phyloP scores from a whole-genome alignment of 2,888 invertebrate species.

The Busseola fusca region DNA sequence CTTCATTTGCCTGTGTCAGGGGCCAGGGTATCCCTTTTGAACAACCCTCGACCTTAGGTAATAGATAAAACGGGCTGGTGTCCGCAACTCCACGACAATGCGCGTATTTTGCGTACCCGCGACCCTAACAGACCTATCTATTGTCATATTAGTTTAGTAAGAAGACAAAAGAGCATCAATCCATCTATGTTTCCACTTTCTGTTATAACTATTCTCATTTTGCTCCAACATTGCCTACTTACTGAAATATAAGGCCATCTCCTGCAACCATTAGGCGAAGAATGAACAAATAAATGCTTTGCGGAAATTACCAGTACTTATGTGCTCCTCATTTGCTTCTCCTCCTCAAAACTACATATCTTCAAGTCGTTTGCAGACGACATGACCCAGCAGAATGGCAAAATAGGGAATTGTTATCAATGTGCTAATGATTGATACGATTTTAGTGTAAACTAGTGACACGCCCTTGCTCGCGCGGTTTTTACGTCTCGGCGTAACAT shows the following conservation, averaged over 20 bases:
- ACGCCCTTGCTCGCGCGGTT: background rate
- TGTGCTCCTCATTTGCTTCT: constrained; percentile 16
- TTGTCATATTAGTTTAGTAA: background rate
- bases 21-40: too few species aligned
- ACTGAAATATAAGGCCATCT: constrained; percentile 10
- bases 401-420: background rate
- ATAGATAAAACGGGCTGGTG: too few species aligned
- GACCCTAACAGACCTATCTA: background rate
- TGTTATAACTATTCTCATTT: background rate
- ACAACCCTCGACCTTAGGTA: too few species aligned
- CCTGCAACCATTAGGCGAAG: constrained; percentile 30
- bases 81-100: too few species aligned
- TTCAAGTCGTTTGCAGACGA: constrained; percentile 21
- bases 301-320: constrained; percentile 52
- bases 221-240: background rate
- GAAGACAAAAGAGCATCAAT: background rate
- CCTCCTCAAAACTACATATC: background rate
- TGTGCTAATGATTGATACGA: background rate
- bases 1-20: too few species aligned
- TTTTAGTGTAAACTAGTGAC: background rate
- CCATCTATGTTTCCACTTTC: background rate
- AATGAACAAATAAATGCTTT: constrained; percentile 42
- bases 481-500: background rate
- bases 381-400: constrained; percentile 12
- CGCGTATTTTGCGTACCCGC: too few species aligned